These are phyloP conservation scores for Galeopterus variegatus DNA, from an alignment of 2,113 vertebrate species.

Conservation along the genomic window DNA sequence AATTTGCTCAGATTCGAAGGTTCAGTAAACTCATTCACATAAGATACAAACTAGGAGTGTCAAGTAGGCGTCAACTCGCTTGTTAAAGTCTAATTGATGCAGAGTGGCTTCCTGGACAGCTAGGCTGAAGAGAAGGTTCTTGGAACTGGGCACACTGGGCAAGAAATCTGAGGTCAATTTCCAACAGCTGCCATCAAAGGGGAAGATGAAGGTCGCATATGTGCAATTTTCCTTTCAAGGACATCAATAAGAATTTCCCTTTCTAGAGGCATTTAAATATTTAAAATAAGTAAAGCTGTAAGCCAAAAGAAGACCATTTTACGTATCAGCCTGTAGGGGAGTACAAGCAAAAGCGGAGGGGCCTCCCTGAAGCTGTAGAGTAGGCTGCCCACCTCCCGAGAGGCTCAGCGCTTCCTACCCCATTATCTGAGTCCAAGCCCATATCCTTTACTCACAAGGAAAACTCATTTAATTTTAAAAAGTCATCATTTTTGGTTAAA, in stretches of 20 bases:
- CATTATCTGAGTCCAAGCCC: not conserved
- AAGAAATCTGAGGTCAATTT: not conserved
- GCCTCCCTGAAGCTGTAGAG: not conserved
- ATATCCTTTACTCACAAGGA: not conserved
- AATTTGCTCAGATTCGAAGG: not conserved
- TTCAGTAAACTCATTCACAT: not conserved
- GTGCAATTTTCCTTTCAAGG: not conserved
- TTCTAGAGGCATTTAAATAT: not conserved
- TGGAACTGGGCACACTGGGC: not conserved
- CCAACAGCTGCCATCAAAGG: not conserved
- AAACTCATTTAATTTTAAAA: not conserved
- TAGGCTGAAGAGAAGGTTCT: not conserved
- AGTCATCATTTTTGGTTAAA: not conserved
- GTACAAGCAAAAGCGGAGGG: not conserved
- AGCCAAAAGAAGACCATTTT: not conserved
- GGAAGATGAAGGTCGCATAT: not conserved
- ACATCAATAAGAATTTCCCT: not conserved
- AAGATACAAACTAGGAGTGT: not conserved
- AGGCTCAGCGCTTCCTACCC: too few species aligned
- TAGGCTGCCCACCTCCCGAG: too few species aligned
- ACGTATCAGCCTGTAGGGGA: too few species aligned
- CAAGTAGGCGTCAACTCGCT: not conserved
- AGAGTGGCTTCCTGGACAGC: not conserved
- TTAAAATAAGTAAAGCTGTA: not conserved
- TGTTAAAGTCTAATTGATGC: not conserved